Conservation (phyloP, 2,888 invertebrate species). For the Acholoe squamosa region DNA sequence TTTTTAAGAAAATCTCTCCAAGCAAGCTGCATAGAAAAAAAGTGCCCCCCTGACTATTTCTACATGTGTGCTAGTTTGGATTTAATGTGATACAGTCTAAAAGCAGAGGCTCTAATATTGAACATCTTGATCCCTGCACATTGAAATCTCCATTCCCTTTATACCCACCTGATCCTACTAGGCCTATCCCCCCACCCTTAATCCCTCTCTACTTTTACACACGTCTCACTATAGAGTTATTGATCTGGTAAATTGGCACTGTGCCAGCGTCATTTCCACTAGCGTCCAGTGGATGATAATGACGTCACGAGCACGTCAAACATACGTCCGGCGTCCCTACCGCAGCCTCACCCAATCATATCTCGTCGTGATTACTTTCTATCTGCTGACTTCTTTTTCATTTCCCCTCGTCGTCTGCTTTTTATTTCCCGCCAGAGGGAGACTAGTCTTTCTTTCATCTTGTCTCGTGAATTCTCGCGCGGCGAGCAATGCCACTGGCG, state of each 20-base stretch:
- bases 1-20: too few species aligned
- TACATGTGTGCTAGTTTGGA: too few species aligned
- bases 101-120: too few species aligned
- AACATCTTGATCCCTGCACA: too few species aligned
- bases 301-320: not conserved
- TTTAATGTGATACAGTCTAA: too few species aligned
- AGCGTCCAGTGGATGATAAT: slow-evolving; percentile 26
- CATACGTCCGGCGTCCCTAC: not conserved
- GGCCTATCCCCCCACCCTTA: not conserved
- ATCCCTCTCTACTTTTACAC: not conserved
- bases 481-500: slow-evolving; percentile 5
- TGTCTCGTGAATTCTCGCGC: slow-evolving; percentile 27
- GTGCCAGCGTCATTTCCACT: slow-evolving; percentile 31
- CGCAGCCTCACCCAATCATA: slow-evolving; percentile 10
- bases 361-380: slow-evolving; percentile 4
- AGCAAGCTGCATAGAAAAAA: too few species aligned
- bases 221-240: not conserved
- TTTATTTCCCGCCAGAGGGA: not conserved
- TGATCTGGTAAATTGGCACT: not conserved
- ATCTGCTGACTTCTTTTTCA: slow-evolving; percentile 33
- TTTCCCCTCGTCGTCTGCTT: slow-evolving; percentile 12
- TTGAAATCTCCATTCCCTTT: too few species aligned
- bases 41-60: too few species aligned
- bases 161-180: too few species aligned
- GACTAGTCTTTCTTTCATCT: slow-evolving; percentile 3